A percentile compares a stretch with the other conserved stretches of the same genome.
Conservation (phyloP, 2,113 vertebrate genomes). For the Petrocephalus zakoni region DNA sequence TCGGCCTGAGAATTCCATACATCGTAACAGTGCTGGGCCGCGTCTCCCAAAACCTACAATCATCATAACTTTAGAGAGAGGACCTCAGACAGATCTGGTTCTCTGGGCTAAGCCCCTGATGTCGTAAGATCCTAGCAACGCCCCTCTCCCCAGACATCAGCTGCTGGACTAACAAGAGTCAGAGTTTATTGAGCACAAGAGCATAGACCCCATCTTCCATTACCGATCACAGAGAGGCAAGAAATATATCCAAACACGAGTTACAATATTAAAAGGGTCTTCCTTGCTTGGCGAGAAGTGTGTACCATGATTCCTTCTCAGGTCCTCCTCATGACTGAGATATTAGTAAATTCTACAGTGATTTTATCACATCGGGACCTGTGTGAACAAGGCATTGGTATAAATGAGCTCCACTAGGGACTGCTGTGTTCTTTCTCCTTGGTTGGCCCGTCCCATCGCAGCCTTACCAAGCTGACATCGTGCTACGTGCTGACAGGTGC, state of each 20-base stretch:
- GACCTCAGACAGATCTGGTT: neutral
- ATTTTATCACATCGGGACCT: neutral
- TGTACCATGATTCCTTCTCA: neutral
- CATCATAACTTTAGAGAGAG: neutral
- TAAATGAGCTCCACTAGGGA: neutral
- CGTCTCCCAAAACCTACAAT: neutral
- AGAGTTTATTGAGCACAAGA: neutral
- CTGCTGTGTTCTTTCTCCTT: neutral
- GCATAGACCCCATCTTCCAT: neutral
- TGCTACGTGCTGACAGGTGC: neutral
- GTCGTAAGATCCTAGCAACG: neutral
- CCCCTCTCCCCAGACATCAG: neutral
- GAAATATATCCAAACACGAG: neutral
- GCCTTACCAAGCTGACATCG: neutral
- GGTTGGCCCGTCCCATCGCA: neutral
- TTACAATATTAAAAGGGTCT: neutral
- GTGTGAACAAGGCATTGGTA: neutral
- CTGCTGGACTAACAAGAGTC: neutral
- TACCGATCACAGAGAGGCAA: neutral
- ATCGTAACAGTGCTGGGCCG: neutral
- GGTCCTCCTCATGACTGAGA: neutral
- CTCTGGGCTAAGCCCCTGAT: neutral
- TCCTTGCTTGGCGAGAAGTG: neutral
- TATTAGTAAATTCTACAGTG: neutral
- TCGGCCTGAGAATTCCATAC: neutral